These are phyloP conservation scores for Trichacis sp. DNA, from an alignment of 2,888 invertebrate genomes.

Conservation along the genomic window DNA sequence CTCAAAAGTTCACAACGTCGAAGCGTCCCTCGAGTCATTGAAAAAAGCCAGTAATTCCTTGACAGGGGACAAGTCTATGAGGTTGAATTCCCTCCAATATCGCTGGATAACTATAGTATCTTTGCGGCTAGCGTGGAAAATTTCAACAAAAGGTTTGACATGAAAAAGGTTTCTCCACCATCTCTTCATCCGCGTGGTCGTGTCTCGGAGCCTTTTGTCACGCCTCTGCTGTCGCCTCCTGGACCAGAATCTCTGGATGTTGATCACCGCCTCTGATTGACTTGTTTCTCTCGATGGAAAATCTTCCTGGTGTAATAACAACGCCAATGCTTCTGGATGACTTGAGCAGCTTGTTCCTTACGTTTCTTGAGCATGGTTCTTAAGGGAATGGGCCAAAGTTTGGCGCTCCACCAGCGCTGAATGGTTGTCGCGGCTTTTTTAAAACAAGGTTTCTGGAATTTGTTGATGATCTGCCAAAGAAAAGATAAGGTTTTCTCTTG, in stretches of 20 bases:
- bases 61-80: slow-evolving; percentile 76
- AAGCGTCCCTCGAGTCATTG: slow-evolving; percentile 79
- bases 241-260: slow-evolving; percentile 75
- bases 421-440: slow-evolving; percentile 77
- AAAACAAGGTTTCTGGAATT: slow-evolving; percentile 82
- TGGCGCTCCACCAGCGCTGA: slow-evolving; percentile 81
- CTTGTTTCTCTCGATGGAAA: slow-evolving; percentile 46
- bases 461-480: slow-evolving; percentile 90
- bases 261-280: slow-evolving; percentile 71
- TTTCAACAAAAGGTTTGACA: slow-evolving; percentile 51
- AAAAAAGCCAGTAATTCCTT: slow-evolving; percentile 74
- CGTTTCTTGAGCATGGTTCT: slow-evolving; percentile 45
- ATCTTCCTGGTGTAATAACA: slow-evolving; percentile 36
- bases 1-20: slow-evolving; percentile 89
- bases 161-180: slow-evolving; percentile 69
- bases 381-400: slow-evolving; percentile 71
- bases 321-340: slow-evolving; percentile 61
- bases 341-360: no score
- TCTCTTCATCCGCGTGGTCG: slow-evolving; percentile 70
- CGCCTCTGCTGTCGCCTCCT: slow-evolving; percentile 58
- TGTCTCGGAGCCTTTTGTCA: slow-evolving; percentile 49
- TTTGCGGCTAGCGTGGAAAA: slow-evolving; percentile 50
- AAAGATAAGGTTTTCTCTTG: slow-evolving; percentile 88
- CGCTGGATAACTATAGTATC: slow-evolving; percentile 70
- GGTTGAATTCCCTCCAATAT: slow-evolving; percentile 68